Base-by-base conservation (phyloP, 1,140 invertebrate genomes). In the Apis cerana region DNA sequence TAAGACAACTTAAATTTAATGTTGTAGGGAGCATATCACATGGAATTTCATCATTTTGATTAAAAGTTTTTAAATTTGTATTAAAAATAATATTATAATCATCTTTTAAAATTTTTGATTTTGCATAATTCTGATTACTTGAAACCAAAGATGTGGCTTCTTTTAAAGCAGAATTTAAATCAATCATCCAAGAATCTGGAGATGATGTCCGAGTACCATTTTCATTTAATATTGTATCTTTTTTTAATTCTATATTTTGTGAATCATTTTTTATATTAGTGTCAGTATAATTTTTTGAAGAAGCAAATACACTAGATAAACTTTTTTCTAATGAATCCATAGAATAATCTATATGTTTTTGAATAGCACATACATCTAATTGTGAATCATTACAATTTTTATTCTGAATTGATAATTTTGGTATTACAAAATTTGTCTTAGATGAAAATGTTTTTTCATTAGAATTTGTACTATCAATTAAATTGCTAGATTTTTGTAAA, bases 1-100 rank as follows among this genome's bases (percentile, higher is more conserved):
- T 69, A 33, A 92, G 88, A 52, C 68, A 75, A 70, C 86, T 91
- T 43, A 91, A 87, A 89, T 93, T 90, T 79, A 94, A 86, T 54
- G 83, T 91, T 8, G 85, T 91, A 91, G 67, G 86, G 13, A 87
- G 43, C 15, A 69, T 21, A 56, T 4, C 15, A 23, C 68, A 80
- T 23, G 69, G 43, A 33, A 50, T 72, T 68, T 67, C 61, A 15
- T 10, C 9, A 50, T 58, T 58, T 10, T 56, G 8, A 72, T 76
- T 71, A 15, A 27, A 64, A 48, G 23, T 52, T 1, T 50, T 48
- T 43, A 78, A 70, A 15, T 65, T 75, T 23, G 72, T 59, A 58
- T 72, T 75, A 33, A 56, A 59, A 33, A 27, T 70, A n/a, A 74
- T 21, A 0, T 59, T 43, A 23, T 67, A 33, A 50, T 61, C 43